Evolutionary conservation across 1,140 invertebrate species (phyloP), one percentile per base, ranked within the genome.

Genomic region (Ips nitidus): DNA sequence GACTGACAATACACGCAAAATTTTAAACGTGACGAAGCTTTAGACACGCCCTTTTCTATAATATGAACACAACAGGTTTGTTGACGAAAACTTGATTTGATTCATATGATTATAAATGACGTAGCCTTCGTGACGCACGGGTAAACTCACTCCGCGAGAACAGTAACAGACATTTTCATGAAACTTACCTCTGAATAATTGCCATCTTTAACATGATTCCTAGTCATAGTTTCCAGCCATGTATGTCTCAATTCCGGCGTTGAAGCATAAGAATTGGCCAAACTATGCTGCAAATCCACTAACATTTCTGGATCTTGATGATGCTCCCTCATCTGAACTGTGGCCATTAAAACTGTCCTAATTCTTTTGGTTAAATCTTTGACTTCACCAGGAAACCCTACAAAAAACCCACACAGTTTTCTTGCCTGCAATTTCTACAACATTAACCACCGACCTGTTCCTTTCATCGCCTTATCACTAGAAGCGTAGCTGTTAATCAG

Each of bases 251-350:
- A 82, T 78, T 97, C 93, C 2, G 95, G 94, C 0, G 94, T 98
- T 61, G 93, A 95, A 53, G 95, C 92, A 80, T 98, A 98, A 1
- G 93, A 95, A 80, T 95, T 94, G 1, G 96, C 96, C 59, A 98
- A 82, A 75, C 93, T 94, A 78, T 97, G 91, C 81, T 98, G 95
- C 45, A 98, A 84, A 82, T 98, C 95, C 0, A 95, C 88, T 65
- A 98, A 78, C 82, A 95, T 91, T 79, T 97, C 94, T 6, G 94
- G 92, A 82, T 98, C 95, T 71, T 92, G 84, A 77, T 94, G 88
- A 79, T 95, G 86, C 75, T 94, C 94, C 61, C 92, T 88, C 88
- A 98, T 93, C 76, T 96, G 91, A 1, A 93, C 90, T 0, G 95
- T 96, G 2, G 96, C 95, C 85, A 95, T 95, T 5, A 98, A 83